These are phyloP conservation scores for Actinostola sp. DNA, from an alignment of 92 coral and sea anemone species.

Conservation along the genomic window DNA sequence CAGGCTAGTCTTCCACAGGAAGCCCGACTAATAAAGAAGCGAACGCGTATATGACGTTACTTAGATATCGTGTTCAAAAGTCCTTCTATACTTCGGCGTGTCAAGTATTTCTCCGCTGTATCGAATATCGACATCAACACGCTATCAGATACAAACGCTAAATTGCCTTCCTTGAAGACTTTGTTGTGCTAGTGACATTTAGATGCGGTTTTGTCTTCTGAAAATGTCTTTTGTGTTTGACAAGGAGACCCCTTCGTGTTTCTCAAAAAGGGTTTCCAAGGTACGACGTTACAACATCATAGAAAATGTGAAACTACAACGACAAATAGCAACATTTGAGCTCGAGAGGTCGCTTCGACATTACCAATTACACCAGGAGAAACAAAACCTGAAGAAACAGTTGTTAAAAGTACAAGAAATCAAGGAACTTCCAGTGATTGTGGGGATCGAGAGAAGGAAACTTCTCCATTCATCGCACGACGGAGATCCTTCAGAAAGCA, in stretches of 20 bases:
- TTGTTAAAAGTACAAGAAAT: slow-evolving; percentile 47
- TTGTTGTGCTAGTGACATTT: no score
- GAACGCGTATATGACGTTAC: no score
- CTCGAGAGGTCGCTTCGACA: slow-evolving; percentile 50
- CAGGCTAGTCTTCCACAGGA: no score
- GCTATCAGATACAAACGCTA: background rate
- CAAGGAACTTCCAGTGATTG: slow-evolving; percentile 33
- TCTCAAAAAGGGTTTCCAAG: slow-evolving; percentile 70
- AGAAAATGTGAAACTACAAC: slow-evolving; percentile 66
- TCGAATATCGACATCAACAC: background rate
- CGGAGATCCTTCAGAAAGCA: background rate
- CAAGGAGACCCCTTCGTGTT: slow-evolving; percentile 73
- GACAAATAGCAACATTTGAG: slow-evolving; percentile 48
- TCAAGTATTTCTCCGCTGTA: background rate
- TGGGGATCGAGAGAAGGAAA: slow-evolving; percentile 56
- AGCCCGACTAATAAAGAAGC: no score
- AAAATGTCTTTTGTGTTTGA: slow-evolving; percentile 48
- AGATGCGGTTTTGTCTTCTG: background rate
- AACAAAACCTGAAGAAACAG: slow-evolving; percentile 44
- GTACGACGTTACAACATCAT: slow-evolving; percentile 68
- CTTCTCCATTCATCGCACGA: slow-evolving; percentile 17
- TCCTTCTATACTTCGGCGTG: background rate
- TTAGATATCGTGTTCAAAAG: background rate
- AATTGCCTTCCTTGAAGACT: background rate
- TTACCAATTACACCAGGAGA: slow-evolving; percentile 55